Evolutionary conservation across 1,140 invertebrate genomes (phyloP), one percentile per base, ranked within the genome.

Genomic region (Rhagoletis pomonella): DNA sequence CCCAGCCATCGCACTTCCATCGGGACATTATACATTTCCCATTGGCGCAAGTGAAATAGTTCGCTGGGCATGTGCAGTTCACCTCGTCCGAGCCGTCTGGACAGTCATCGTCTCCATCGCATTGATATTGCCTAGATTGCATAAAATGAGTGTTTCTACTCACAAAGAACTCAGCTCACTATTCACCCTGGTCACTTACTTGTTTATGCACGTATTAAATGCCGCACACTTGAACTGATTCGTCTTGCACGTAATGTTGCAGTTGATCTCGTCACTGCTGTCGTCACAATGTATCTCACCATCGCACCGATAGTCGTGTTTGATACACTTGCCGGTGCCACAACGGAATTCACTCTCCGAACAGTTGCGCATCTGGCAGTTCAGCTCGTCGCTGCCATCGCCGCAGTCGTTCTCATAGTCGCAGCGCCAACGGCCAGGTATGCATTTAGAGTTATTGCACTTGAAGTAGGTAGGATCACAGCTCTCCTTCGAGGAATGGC

Each of bases 51-150:
- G 95, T 95, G 93, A 99, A 99, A 91, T 99, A 98, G 1, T 97
- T 98, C 91, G 98, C 97, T 0, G 97, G 98, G 93, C 98, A 97
- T 17, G 97, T 94, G 0, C 94, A 93, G 89, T 97, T 96, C 0
- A 96, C 93, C 93, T 99, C 98, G 92, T 99, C 98, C 44, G 96
- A 97, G 50, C 97, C 97, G 93, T 99, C 98, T 0, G 97, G 98
- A 90, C 98, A 99, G 90, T 99, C 98, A 90, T 98, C 97, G 77
- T 98, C 97, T 93, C 90, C 84, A 89, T 92, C 1, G 60, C 92
- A 93, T 73, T 93, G 89, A 77, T 93, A 93, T 90, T 93, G 91
- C 42, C 91, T 93, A 47, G 62, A n/a, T 65, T 50, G 47, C 59
- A 86, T 29, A 29, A 29, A 29, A 29, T 29, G 29, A 29, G 29